Evolutionary conservation across 2,888 invertebrate genomes (phyloP), one percentile per base, ranked within the genome.

Genomic region (Drosophila engyochracea): DNA sequence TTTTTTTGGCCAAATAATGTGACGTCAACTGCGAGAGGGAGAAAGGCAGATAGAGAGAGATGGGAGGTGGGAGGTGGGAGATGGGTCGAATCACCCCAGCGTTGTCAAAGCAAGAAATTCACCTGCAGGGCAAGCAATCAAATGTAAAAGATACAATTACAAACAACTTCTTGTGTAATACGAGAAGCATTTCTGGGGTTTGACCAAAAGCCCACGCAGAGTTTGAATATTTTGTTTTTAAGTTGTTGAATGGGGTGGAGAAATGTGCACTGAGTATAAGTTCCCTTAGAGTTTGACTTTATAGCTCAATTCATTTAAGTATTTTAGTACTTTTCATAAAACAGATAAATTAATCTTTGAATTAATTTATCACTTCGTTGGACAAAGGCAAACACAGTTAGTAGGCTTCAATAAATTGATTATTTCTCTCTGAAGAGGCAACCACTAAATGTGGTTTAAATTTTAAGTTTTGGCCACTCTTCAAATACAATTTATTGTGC

Each of bases 91-190:
- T 53, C n/a, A 22, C 41, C 49, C 22, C 25, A 25, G 72, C 12
- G 39, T 69, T 63, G 66, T 81, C 63, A 76, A 79, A 81, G 74
- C 22, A 39, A 72, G 52, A 65, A 77, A 75, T 61, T 75, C 71
- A 70, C 80, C 83, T 77, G 70, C 51, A 71, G 83, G 82, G 74
- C 79, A 85, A 82, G 81, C 86, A 90, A 87, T 87, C 87, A 84
- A 89, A 90, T 82, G 68, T 61, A 80, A 90, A 84, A 76, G 84
- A 82, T 90, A 83, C 79, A 75, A 74, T 86, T 86, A 75, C 87
- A 86, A 82, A 47, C 82, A 81, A 83, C 74, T 73, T 44, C 2
- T 73, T 82, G 53, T 73, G 84, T 82, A 89, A 89, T 39, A 31
- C 49, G 89, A 90, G 78, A 87, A 63, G 62, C 55, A 68, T 54